phyloP scores from a whole-genome alignment of 2,888 invertebrate genomes.

The Sphecodes monilicornis region DNA sequence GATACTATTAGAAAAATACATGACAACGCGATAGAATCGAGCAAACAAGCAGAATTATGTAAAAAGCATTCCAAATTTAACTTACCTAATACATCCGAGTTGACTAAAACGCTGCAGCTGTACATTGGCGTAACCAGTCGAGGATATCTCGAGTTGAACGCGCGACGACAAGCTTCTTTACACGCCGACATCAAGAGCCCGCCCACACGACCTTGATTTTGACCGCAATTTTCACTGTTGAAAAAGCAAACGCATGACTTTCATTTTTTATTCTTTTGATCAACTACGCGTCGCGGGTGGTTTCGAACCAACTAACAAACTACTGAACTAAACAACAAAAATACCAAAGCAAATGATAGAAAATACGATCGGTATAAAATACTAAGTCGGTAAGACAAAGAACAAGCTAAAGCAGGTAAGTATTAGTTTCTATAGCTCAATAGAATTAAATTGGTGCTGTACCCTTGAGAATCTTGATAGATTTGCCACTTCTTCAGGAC shows the following conservation, averaged over 20 bases:
- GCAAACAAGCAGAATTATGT: background rate
- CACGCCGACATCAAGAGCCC: constrained; percentile 97
- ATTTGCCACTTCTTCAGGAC: constrained; percentile 93
- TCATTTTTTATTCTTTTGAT: too few relatives aligned
- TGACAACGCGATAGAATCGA: background rate
- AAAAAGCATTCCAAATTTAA: constrained; percentile 2
- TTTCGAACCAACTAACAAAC: background rate
- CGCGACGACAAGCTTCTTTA: constrained; percentile 94
- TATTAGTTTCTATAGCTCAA: background rate
- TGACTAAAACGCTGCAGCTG: constrained; percentile 92
- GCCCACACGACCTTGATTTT: constrained; percentile 85
- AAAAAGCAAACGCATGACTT: background rate
- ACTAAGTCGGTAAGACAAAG: background rate
- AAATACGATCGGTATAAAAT: background rate
- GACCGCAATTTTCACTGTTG: constrained; percentile 76
- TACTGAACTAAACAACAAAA: background rate
- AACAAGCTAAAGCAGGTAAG: background rate
- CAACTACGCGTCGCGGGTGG: background rate
- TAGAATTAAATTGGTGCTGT: background rate
- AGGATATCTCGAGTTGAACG: constrained; percentile 95
- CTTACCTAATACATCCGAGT: constrained; percentile 92
- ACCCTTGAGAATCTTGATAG: constrained; percentile 73
- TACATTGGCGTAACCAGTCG: constrained; percentile 98
- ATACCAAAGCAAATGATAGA: too few relatives aligned
- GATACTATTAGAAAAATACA: background rate